Base-by-base conservation (phyloP, 2,888 invertebrate species). In the Priocnemis perturbator region DNA sequence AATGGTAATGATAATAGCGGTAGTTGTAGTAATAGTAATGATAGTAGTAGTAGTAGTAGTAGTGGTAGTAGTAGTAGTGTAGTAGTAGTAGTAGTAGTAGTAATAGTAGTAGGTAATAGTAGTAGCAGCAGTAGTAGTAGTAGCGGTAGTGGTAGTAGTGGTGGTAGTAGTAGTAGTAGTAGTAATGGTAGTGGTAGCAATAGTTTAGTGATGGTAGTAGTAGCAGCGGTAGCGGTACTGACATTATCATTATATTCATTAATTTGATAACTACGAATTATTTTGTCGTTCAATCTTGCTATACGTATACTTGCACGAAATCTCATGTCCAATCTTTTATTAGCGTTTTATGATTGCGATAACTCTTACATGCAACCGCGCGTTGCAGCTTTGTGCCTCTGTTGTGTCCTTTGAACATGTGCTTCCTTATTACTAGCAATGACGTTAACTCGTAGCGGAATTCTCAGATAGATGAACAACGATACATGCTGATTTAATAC, bases 281-380 rank as follows among this genome's bases (percentile, higher is more conserved):
- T 20, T 66, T 52, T 64, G 57, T 23, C 64, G 60, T 68, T 37
- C 17, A 47, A 55, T 50, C n/a, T 30, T 67, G 53, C 60, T 55
- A 69, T 65, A 74, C 74, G 69, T 74, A 75, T 73, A 77, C 75
- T 69, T 70, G 67, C 55, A 66, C 61, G 63, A 75, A 69, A 64
- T 52, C 69, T 60, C 60, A 59, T 64, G 44, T 67, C 50, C 60
- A 60, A 65, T 69, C 21, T 66, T 37, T 37, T 37, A 37, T 50
- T 55, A 52, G 64, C 71, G 21, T 58, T 58, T 65, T 23, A 57
- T 61, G 67, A 55, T 19, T 56, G 44, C 60, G 53, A 26, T 14
- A 37, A 48, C 21, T 37, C 19, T 5, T 37, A 58, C 57, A 26
- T 20, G 23, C 23, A 53, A 23, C 61, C 61, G 47, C 20, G 30